Conservation (phyloP, 2,113 vertebrate species). For the Girardinichthys multiradiatus region DNA sequence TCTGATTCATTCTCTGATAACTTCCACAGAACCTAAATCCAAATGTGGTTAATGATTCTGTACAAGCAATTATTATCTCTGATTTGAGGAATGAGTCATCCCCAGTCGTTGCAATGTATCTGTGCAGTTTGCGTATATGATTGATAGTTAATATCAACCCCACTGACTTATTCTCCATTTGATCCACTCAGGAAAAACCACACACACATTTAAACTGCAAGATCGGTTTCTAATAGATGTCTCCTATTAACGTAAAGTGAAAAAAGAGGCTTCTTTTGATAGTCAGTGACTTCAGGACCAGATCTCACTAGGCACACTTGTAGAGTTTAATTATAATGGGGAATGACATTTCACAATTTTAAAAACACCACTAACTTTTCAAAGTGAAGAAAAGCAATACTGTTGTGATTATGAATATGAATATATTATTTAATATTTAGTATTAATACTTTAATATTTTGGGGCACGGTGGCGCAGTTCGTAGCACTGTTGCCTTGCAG, state of each 20-base stretch:
- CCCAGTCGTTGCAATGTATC: constrained; percentile 38
- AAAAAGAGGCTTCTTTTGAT: not conserved
- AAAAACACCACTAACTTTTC: no score
- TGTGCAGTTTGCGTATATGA: constrained; percentile 43
- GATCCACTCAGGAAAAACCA: constrained; percentile 44
- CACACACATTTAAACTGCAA: constrained; percentile 23
- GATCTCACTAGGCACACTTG: not conserved
- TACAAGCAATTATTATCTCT: constrained; percentile 55
- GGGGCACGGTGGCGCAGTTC: no score
- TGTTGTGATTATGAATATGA: no score
- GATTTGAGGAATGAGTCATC: constrained; percentile 63
- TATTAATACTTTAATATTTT: no score
- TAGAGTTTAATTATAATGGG: no score
- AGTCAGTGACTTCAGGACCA: not conserved
- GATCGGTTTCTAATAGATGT: constrained; percentile 23
- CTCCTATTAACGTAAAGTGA: not conserved
- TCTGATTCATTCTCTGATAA: constrained; percentile 8
- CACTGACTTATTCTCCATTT: constrained; percentile 61
- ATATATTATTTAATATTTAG: no score
- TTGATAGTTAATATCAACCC: constrained; percentile 54
- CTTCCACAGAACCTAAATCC: constrained; percentile 39
- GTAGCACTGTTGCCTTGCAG: no score
- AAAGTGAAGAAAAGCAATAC: no score
- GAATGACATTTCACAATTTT: not conserved
- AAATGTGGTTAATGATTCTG: constrained; percentile 53